Conservation (phyloP, 2,888 invertebrate species). For the Carabus problematicus region DNA sequence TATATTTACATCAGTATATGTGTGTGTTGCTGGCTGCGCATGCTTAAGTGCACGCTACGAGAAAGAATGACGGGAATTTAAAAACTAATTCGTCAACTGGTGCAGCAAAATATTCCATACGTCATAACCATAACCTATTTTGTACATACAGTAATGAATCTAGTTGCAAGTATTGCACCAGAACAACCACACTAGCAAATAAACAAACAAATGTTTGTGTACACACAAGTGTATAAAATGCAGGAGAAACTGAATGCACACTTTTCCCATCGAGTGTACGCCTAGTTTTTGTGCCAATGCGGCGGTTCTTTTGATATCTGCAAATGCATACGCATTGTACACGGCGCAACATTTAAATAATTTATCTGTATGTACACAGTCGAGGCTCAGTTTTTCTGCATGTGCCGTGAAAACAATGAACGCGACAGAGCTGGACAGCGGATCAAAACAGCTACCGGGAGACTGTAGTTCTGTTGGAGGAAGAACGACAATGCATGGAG, state of each 20-base stretch:
- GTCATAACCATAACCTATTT: neutral
- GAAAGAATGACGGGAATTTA: too few relatives aligned
- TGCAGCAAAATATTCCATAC: too few relatives aligned
- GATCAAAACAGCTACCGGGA: slow-evolving; percentile 47
- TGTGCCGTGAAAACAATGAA: slow-evolving; percentile 55
- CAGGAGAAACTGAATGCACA: neutral
- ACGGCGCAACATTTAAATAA: slow-evolving; percentile 60
- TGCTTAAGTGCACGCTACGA: too few relatives aligned
- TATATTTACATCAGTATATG: too few relatives aligned
- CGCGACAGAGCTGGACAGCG: slow-evolving; percentile 52
- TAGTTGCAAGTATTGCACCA: too few relatives aligned
- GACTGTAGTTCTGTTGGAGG: slow-evolving; percentile 46
- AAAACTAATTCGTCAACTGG: too few relatives aligned
- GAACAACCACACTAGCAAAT: neutral
- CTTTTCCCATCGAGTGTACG: slow-evolving; percentile 11
- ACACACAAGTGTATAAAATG: slow-evolving; percentile 1
- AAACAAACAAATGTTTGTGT: neutral
- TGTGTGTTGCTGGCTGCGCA: too few relatives aligned
- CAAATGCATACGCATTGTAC: slow-evolving; percentile 57
- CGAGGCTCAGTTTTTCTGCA: slow-evolving; percentile 57
- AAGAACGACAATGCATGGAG: slow-evolving; percentile 44
- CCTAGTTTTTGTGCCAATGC: slow-evolving; percentile 29
- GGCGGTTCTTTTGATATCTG: slow-evolving; percentile 59
- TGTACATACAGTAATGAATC: neutral
- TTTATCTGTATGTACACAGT: slow-evolving; percentile 60